Base-by-base conservation (phyloP, 2,797 vertebrate genomes). In the Salarias fasciatus region DNA sequence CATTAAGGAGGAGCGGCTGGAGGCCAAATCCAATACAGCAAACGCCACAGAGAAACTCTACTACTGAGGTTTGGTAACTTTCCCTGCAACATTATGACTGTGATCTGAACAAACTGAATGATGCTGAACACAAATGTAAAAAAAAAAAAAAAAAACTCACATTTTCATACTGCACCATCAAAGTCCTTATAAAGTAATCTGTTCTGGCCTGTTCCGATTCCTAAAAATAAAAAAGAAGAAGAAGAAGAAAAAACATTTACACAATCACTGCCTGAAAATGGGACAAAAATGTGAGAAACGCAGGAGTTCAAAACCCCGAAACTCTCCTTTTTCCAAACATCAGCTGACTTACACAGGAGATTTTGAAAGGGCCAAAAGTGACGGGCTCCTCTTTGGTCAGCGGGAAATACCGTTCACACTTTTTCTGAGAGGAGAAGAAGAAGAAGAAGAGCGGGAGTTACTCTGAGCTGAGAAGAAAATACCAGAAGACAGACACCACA, bases 351-450 rank as follows among this genome's bases (percentile, higher is more conserved):
- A 99, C 97, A 92, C 95, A 99, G 68, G 95, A 95, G 92, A 99
- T 94, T 89, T 91, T 93, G 92, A 99, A 99, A 24, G 96, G 93
- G 73, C 95, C 95, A 81, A 98, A 97, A 42, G 80, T 93, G 88
- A 97, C 79, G 60, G 94, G 89, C 73, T 96, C 93, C 78, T 97
- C 97, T 63, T 92, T 93, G 51, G 89, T 90, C 53, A 91, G 82
- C 8, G 97, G 96, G 92, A 94, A 98, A 84, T 99, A 99, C 52
- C 95, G 93, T 72, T 99, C 97, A 91, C 97, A 99, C 86, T 99
- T 99, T 97, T 99, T 99, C 97, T 99, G 87, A 87, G 71, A 40
- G 72, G 63, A 78, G 64, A 90, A 84, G 79, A 58, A 46, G 79
- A 58, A 46, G 15, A 42, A 24, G 18, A 24, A 24, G 18, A 24